A percentile compares a stretch with the other conserved stretches of the same genome.
Evolutionary conservation across 2,888 invertebrate species (phyloP).

Genomic region (Willowsia nigromaculata): DNA sequence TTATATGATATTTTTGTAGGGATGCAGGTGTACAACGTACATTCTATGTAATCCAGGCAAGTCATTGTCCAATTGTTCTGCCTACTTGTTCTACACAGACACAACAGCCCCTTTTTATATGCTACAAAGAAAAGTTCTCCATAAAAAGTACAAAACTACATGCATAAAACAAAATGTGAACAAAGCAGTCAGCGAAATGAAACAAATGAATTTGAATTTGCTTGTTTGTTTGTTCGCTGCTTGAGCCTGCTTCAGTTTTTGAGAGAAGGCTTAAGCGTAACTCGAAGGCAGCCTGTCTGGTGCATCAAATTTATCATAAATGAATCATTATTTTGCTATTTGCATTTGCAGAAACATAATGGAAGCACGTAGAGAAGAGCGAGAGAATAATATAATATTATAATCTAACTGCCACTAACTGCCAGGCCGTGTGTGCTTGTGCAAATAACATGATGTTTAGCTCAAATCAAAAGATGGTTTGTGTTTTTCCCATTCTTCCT

Average conservation of each 20-base stretch:
- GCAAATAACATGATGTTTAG: background rate
- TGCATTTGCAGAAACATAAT: background rate
- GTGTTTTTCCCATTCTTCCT: background rate
- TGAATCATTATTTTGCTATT: constrained; percentile 19
- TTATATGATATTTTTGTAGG: background rate
- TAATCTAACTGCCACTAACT: background rate
- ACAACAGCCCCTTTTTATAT: background rate
- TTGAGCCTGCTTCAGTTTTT: background rate
- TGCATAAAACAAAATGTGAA: background rate
- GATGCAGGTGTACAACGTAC: background rate
- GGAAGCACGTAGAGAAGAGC: background rate
- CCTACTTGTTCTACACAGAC: background rate
- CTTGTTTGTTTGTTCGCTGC: background rate
- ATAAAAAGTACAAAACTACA: background rate
- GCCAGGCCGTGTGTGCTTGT: background rate
- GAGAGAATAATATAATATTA: no score
- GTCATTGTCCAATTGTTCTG: no score
- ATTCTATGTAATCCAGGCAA: no score
- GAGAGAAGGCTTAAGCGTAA: background rate
- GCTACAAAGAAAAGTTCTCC: background rate
- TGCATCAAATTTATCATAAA: constrained; percentile 22
- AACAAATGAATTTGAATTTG: constrained; percentile 15
- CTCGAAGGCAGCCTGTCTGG: background rate
- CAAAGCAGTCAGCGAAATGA: background rate
- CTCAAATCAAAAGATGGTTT: background rate